Percentiles rank a stretch among this genome's conserved stretches.
Evolutionary conservation across 2,888 invertebrate genomes (phyloP).

Genomic region (Nowickia ferox): DNA sequence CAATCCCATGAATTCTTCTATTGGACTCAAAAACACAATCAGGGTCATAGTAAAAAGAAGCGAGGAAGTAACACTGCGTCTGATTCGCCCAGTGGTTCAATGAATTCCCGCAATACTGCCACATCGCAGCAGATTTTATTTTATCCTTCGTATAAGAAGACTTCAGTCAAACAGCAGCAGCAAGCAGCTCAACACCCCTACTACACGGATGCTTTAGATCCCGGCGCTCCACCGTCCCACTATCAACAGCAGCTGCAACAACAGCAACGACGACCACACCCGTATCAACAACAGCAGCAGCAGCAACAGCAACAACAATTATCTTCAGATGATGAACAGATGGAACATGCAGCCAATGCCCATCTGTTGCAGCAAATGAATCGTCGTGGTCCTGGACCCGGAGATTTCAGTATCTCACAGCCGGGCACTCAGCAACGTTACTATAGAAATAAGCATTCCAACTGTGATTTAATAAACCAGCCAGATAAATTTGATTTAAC

Average conservation of each 20-base stretch:
- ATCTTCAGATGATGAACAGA: slow-evolving; percentile 81
- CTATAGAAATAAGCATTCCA: slow-evolving; percentile 82
- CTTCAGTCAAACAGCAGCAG: slow-evolving; percentile 74
- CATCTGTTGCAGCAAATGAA: slow-evolving; percentile 78
- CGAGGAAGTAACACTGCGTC: slow-evolving; percentile 76
- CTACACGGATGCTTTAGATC: slow-evolving; percentile 80
- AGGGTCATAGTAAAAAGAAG: slow-evolving; percentile 79
- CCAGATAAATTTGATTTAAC: slow-evolving; percentile 70
- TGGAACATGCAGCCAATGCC: slow-evolving; percentile 78
- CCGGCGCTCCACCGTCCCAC: slow-evolving; percentile 76
- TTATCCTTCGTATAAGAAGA: slow-evolving; percentile 82
- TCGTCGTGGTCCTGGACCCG: slow-evolving; percentile 75
- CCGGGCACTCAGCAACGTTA: slow-evolving; percentile 76
- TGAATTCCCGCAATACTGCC: slow-evolving; percentile 80
- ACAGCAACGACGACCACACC: slow-evolving; percentile 73
- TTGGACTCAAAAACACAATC: slow-evolving; percentile 82
- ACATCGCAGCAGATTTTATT: slow-evolving; percentile 78
- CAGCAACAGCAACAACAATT: slow-evolving; percentile 78
- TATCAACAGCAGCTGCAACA: slow-evolving; percentile 75
- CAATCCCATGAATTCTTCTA: slow-evolving; percentile 82
- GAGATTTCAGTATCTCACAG: slow-evolving; percentile 65
- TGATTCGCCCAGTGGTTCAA: slow-evolving; percentile 81
- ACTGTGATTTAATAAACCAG: slow-evolving; percentile 78
- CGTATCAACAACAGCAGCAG: slow-evolving; percentile 71
- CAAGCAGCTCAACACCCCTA: slow-evolving; percentile 77